Base-by-base conservation (phyloP, 2,888 invertebrate species). In the Busseola fusca region DNA sequence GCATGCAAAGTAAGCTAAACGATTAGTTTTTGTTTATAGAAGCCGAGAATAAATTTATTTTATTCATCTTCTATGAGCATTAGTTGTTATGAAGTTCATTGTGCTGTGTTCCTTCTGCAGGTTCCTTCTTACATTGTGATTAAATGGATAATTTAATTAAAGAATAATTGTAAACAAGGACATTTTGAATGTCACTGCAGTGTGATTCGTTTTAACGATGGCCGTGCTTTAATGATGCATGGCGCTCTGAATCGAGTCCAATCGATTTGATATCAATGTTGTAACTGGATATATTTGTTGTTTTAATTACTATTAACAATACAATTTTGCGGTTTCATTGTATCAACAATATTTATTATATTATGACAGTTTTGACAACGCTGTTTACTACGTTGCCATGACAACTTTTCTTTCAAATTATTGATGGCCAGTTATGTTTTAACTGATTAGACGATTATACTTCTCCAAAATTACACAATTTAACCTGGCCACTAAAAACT, bases 111-210 rank as follows among this genome's bases (percentile, higher is more conserved):
- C 12, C 48, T 50, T 50, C 48, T 50, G 48, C n/a, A 12, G n/a
- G n/a, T n/a, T 50, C 48, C 48, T 3, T 10, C n/a, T n/a, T 50
- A 10, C 9, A 10, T 50, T 50, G 48, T n/a, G n/a, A 50, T 50
- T 50, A n/a, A 10, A n/a, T 1, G 12, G 48, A 50, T n/a, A 50
- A 21, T 50, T n/a, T n/a, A 50, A 50, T 50, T 50, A 50, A 50
- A 50, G n/a, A 50, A 50, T 50, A 50, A 50, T 50, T 50, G n/a
- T n/a, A n/a, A 50, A 50, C n/a, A 50, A 50, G 48, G 48, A 10
- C 48, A 50, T 50, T 50, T n/a, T 50, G 48, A 50, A 50, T 50
- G 48, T n/a, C n/a, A 50, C 10, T 50, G 48, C n/a, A n/a, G 48
- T n/a, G 10, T 50, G 48, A 12, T 10, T 50, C n/a, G 48, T n/a